These are phyloP conservation scores for Pogonognathellus flavescens DNA, from an alignment of 1,140 invertebrate genomes.

Conservation along the genomic window DNA sequence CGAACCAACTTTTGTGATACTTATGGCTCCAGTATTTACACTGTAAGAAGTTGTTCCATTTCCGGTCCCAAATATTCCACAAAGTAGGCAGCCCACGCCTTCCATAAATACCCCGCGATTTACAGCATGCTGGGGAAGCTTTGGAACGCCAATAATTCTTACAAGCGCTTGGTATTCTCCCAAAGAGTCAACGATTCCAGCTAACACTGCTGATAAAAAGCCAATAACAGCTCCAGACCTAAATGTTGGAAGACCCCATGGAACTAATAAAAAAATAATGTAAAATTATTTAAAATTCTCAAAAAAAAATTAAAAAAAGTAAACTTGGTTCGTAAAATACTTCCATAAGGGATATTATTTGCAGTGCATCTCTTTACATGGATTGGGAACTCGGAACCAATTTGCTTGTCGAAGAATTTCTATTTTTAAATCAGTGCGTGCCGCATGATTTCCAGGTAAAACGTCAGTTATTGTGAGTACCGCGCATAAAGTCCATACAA, in stretches of 20 bases:
- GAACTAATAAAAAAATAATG: conserved; percentile 73
- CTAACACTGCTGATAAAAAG: conserved; percentile 85
- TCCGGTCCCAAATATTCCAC: conserved; percentile 71
- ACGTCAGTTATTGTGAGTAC: conserved; percentile 79
- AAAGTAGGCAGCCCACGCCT: conserved; percentile 71
- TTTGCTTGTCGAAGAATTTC: conserved; percentile 80
- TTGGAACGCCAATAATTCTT: conserved; percentile 76
- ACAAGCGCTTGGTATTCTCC: conserved; percentile 90
- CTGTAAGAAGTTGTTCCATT: conserved; percentile 69
- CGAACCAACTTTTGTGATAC: conserved; percentile 73
- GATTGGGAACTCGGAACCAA: conserved; percentile 81
- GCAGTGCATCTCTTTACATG: conserved; percentile 68
- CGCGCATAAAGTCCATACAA: conserved; percentile 84
- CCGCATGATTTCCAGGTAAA: conserved; percentile 78
- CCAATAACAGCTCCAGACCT: conserved; percentile 81
- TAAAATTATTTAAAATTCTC: not conserved
- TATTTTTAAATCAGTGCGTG: conserved; percentile 82
- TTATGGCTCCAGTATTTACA: conserved; percentile 74
- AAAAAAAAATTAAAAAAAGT: not conserved
- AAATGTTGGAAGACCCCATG: conserved; percentile 87
- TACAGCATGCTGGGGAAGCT: conserved; percentile 69
- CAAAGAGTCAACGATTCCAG: conserved; percentile 87
- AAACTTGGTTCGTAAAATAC: not conserved
- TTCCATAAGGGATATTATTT: not conserved
- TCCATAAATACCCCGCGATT: conserved; percentile 73